These are phyloP conservation scores for Sebastes hubbsi DNA, from an alignment of 2,797 vertebrate genomes.

Conservation along the genomic window DNA sequence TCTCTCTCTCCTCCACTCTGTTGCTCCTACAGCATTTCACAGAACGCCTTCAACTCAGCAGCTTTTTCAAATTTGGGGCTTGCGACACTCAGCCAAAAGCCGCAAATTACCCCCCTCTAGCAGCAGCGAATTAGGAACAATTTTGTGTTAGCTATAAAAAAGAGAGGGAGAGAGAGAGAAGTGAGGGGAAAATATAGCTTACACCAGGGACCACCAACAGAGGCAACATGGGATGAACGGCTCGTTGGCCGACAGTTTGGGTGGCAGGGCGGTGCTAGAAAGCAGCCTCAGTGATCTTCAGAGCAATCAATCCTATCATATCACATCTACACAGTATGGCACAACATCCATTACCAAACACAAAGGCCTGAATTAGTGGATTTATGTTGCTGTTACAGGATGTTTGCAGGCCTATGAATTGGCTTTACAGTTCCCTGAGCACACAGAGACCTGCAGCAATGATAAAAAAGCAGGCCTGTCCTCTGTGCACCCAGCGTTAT, in stretches of 20 bases:
- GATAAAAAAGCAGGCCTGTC: constrained; percentile 23
- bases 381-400: constrained; percentile 74
- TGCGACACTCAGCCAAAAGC: constrained; percentile 86
- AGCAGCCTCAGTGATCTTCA: constrained; percentile 70
- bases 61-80: constrained; percentile 88
- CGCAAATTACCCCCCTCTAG: constrained; percentile 88
- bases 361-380: constrained; percentile 76
- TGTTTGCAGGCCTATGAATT: constrained; percentile 71
- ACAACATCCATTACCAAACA: constrained; percentile 76
- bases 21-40: constrained; percentile 69
- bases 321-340: constrained; percentile 68
- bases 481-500: constrained; percentile 9
- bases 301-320: constrained; percentile 80
- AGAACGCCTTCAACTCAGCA: constrained; percentile 77
- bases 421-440: constrained; percentile 57
- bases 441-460: constrained; percentile 65
- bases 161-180: constrained; percentile 74
- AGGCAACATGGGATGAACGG: constrained; percentile 78
- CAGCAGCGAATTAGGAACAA: constrained; percentile 89
- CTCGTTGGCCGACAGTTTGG: constrained; percentile 79
- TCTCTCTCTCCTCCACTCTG: constrained; percentile 59
- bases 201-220: constrained; percentile 86
- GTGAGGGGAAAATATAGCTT: constrained; percentile 85
- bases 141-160: constrained; percentile 88
- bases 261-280: constrained; percentile 81